Base-by-base conservation (phyloP, 2,113 vertebrate species). In the Neopipo cinnamomea region DNA sequence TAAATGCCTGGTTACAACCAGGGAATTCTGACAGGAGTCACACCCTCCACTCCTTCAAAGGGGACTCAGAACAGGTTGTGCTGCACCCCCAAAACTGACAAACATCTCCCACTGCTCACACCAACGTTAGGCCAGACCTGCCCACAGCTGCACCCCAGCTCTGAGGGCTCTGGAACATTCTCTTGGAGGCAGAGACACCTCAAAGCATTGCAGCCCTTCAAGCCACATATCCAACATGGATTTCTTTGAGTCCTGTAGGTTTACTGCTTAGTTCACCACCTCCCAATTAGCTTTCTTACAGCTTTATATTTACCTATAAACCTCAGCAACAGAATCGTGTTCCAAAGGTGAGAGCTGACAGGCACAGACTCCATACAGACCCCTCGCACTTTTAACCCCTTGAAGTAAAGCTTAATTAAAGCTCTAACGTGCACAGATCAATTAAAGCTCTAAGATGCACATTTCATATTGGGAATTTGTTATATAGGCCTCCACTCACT, bases 131-230 rank as follows among this genome's bases (percentile, higher is more conserved):
- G 1, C 0, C 4, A 75, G 74, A 41, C 63, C 18, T 68, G 71
- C 35, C 52, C 3, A 4, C 30, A 31, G 44, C 67, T 31, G 20
- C 2, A 3, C 7, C 52, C 9, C 41, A 25, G 74, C 76, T 59
- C 56, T 8, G 39, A 23, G 44, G 39, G 18, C 31, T 76, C 85
- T 7, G 25, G 31, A 46, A 47, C n/a, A 3, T 9, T 14, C 23
- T 17, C 23, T 4, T 0, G 20, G 33, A 46, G 27, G 9, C 18
- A 1, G 1, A 0, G 11, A 24, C 41, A 25, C 31, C 25, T n/a
- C 28, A 33, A 46, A 44, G 28, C 3, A 11, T 1, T 23, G 46
- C 3, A 65, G 35, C 35, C 35, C 84, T 76, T 58, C 31, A 2
- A 56, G 49, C 50, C 4, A 2, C 15, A 22, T 2, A 24, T 12